Base-by-base conservation (phyloP, 2,797 vertebrate genomes). In the Spinibarbus caldwelli region DNA sequence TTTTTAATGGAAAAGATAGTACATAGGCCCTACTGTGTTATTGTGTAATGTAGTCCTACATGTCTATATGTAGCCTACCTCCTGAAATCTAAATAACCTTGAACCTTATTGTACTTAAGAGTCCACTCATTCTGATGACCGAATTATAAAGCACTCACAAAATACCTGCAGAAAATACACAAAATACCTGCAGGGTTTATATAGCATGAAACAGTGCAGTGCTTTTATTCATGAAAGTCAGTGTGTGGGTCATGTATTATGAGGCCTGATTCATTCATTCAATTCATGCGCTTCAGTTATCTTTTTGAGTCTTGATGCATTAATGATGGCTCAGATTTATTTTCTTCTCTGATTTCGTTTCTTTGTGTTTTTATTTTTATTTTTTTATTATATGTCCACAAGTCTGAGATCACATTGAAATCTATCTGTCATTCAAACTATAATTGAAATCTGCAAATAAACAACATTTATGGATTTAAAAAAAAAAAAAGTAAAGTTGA, bases 141-240 rank as follows among this genome's bases (percentile, higher is more conserved):
- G 10, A 73, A 80, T 62, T 78, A 29, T 78, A 70, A 85, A 85
- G 76, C 76, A 79, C 77, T 64, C 29, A 23, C 54, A 41, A 59
- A 78, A 85, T 79, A 72, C 66, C 83, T 71, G 76, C 71, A 59
- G 85, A n/a, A n/a, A n/a, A n/a, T n/a, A 38, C 21, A 23, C 54
- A 41, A 59, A 78, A 85, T 79, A 72, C 66, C 83, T 71, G 76
- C 71, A 59, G 85, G 85, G 70, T 38, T 31, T 67, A 66, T 71
- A 38, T 49, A 78, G 64, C 23, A 62, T 26, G 64, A 62, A 72
- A 68, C 45, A 23, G 26, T 23, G 9, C 78, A 49, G 34, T 41
- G 47, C 14, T 54, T 54, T 80, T 19, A 70, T 26, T 68, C 64
- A 54, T 43, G 29, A 34, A 23, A 29, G 29, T 54, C 66, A 41